Conservation (phyloP, 2,888 invertebrate species). For the Pristionchus maxplancki region DNA sequence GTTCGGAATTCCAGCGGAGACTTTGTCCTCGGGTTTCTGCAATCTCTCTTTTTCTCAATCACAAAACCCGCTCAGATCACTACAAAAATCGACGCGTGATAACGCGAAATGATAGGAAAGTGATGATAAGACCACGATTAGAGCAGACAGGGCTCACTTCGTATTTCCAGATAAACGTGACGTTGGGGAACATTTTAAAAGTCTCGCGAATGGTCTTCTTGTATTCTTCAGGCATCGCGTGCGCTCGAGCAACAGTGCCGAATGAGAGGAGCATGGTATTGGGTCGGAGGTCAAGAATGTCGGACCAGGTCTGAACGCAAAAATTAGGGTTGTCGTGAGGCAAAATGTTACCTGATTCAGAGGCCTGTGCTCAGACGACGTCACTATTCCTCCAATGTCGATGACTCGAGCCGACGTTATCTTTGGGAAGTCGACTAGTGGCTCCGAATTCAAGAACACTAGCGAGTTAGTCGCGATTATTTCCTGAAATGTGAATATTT, state of each 20-base stretch:
- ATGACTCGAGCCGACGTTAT: conserved; percentile 18
- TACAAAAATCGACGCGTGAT: background rate
- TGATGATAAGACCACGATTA: background rate
- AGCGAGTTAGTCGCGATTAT: background rate
- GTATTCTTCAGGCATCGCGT: conserved; percentile 57
- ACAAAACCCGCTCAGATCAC: background rate
- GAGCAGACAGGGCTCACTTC: conserved; percentile 47
- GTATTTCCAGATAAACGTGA: conserved; percentile 65
- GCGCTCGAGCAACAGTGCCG: conserved; percentile 61
- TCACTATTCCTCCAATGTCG: conserved; percentile 32
- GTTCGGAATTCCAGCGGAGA: conserved; percentile 41
- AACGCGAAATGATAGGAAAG: background rate
- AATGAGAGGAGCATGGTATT: conserved; percentile 58
- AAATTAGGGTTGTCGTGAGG: background rate
- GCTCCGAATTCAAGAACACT: conserved; percentile 24
- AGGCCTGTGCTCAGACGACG: background rate
- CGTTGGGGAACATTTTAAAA: conserved; percentile 56
- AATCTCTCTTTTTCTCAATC: background rate
- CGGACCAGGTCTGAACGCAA: conserved; percentile 28
- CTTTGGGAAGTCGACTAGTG: conserved; percentile 41
- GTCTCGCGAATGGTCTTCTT: conserved; percentile 57
- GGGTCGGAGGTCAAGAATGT: conserved; percentile 21
- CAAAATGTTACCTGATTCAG: conserved; percentile 17
- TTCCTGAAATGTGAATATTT: background rate
- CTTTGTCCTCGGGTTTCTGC: conserved; percentile 32